Evolutionary conservation across 2,888 invertebrate species (phyloP).

Genomic region (Heliconius ismenius): DNA sequence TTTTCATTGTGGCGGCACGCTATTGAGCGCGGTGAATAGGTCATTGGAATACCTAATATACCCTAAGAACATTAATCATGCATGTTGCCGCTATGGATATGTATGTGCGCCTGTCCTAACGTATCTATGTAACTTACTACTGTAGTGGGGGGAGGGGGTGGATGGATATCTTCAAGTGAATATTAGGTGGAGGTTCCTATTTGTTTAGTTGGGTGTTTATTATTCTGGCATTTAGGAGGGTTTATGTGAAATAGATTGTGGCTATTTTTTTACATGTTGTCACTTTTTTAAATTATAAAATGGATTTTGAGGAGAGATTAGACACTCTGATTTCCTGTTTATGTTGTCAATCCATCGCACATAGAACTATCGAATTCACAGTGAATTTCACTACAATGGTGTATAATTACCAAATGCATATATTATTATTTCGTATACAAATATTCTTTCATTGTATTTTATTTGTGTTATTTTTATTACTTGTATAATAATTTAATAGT

Average conservation of each 20-base stretch:
- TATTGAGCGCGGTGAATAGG: slow-evolving; percentile 40
- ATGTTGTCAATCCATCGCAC: too few relatives aligned
- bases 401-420: too few relatives aligned
- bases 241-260: neutral
- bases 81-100: slow-evolving; percentile 29
- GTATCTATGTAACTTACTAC: slow-evolving; percentile 9
- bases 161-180: neutral
- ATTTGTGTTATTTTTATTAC: neutral
- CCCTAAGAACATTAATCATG: slow-evolving; percentile 37
- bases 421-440: neutral
- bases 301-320: too few relatives aligned
- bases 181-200: neutral
- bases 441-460: neutral
- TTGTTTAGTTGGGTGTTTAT: neutral
- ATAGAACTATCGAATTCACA: too few relatives aligned
- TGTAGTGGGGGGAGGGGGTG: neutral
- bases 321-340: too few relatives aligned
- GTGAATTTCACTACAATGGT: too few relatives aligned
- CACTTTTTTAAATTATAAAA: too few relatives aligned
- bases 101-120: slow-evolving; percentile 20
- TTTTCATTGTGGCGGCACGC: slow-evolving; percentile 34
- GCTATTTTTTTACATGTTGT: too few relatives aligned
- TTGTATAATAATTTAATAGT: too few relatives aligned
- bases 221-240: neutral
- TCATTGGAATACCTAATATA: slow-evolving; percentile 41